A percentile compares a stretch with the other conserved stretches of the same genome.
phyloP scores from a whole-genome alignment of 1,140 invertebrate genomes.

The Pseudoatta argentina region DNA sequence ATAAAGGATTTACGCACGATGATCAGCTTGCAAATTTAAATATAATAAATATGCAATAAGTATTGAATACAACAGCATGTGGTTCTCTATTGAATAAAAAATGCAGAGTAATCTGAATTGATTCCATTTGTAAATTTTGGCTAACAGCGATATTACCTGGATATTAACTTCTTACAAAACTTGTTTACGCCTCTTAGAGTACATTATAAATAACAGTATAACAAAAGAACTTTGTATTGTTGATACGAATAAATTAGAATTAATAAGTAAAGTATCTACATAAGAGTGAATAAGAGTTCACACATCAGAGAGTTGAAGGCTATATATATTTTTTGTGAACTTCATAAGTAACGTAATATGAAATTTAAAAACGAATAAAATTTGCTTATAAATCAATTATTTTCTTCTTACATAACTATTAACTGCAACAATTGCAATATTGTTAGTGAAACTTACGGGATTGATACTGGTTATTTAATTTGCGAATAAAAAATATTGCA shows the following conservation, averaged over 20 bases:
- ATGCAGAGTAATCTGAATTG: background rate
- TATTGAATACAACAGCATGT: background rate
- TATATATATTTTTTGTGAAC: conserved; percentile 20
- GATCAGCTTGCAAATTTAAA: conserved; percentile 8
- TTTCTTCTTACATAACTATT: background rate
- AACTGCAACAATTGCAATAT: background rate
- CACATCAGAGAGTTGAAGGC: background rate
- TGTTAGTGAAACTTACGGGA: background rate
- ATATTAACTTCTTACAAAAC: background rate
- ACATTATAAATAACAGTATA: background rate
- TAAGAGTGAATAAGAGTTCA: background rate
- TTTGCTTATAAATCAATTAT: conserved; percentile 18
- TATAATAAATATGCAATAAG: background rate
- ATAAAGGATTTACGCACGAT: background rate
- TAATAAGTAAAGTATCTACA: background rate
- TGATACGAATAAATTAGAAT: conserved; percentile 20
- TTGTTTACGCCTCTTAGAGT: conserved; percentile 5
- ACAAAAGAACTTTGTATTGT: background rate
- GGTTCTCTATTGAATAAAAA: background rate
- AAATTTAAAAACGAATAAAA: conserved; percentile 20
- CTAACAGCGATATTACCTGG: background rate
- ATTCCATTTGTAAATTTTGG: background rate
- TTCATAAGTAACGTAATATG: conserved; percentile 14
- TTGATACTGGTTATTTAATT: background rate
- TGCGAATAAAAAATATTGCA: background rate